Evolutionary conservation across 2,888 invertebrate species (phyloP).

Genomic region (Sminthurinus aureus): DNA sequence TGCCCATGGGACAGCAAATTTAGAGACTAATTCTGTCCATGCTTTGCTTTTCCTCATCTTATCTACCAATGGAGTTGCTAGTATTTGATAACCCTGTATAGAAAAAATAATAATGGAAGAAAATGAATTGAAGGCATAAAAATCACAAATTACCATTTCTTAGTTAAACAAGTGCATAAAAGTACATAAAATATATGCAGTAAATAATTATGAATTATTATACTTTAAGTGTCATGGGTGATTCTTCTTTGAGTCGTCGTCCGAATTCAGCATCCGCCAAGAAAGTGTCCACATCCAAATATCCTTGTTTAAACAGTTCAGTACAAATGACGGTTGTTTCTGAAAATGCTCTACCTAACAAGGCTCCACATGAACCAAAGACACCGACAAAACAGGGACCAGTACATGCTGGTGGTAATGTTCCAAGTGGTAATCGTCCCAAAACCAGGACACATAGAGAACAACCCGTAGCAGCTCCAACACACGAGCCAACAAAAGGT

Average conservation of each 20-base stretch:
- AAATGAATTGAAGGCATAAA: no score
- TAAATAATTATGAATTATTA: background rate
- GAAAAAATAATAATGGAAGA: background rate
- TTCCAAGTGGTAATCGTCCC: constrained; percentile 56
- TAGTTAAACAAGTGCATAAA: background rate
- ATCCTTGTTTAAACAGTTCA: constrained; percentile 59
- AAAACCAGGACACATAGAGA: constrained; percentile 58
- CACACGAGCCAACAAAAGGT: constrained; percentile 58
- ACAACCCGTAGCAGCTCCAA: constrained; percentile 57
- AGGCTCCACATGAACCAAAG: constrained; percentile 56
- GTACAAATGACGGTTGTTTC: constrained; percentile 60
- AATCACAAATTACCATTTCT: no score
- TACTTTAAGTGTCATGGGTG: constrained; percentile 58
- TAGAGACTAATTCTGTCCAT: constrained; percentile 55
- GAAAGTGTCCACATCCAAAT: constrained; percentile 55
- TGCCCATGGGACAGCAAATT: constrained; percentile 58
- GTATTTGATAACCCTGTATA: constrained; percentile 56
- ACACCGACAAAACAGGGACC: constrained; percentile 59
- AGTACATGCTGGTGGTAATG: constrained; percentile 55
- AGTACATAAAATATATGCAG: background rate
- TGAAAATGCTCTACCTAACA: constrained; percentile 57
- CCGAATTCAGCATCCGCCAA: constrained; percentile 60
- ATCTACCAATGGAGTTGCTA: constrained; percentile 59
- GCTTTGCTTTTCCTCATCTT: constrained; percentile 55
- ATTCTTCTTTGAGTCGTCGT: constrained; percentile 40